Base-by-base conservation (phyloP, 1,140 invertebrate species). In the Anadara kagoshimensis region DNA sequence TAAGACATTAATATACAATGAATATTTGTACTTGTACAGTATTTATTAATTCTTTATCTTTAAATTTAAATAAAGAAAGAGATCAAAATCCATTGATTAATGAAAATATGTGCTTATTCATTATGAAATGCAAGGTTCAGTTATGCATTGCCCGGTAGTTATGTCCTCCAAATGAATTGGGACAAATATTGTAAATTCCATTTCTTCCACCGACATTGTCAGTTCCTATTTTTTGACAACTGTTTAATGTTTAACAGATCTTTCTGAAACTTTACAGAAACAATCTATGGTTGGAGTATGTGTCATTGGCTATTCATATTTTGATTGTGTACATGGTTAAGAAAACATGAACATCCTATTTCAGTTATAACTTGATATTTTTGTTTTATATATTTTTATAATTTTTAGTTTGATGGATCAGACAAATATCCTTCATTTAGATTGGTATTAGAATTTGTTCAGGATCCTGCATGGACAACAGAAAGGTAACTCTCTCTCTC, bases 391-490 rank as follows among this genome's bases (percentile, higher is more conserved):
- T 20, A 66, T 66, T 18, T 61, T 18, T 63, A 54, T 53, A 11
- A 16, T 16, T 79, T 78, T 18, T 69, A 86, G 84, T 72, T 63
- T 76, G 84, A 83, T 26, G 47, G 75, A 1, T 68, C 77, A 65
- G 87, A 88, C 57, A 89, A 86, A 69, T 88, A 81, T 69, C 86
- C 86, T 11, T 86, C 86, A 22, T 89, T 89, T 53, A 58, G 81
- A 56, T 76, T 89, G 5, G 86, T 89, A 8, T 66, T 88, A 59
- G 88, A 89, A 67, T 89, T 89, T 84, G 78, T 88, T 45, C 79
- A 85, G 43, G 86, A 88, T 64, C 83, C 84, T 18, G 82, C 83
- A 4, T 89, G 87, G 87, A 84, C 79, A 29, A 80, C 78, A 49
- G 82, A 87, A 53, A 88, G 84, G 86, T 88, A 26, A 24, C 29